A percentile compares a stretch with the other conserved stretches of the same genome.
Evolutionary conservation across 2,888 invertebrate species (phyloP).

Genomic region (Nowickia ferox): DNA sequence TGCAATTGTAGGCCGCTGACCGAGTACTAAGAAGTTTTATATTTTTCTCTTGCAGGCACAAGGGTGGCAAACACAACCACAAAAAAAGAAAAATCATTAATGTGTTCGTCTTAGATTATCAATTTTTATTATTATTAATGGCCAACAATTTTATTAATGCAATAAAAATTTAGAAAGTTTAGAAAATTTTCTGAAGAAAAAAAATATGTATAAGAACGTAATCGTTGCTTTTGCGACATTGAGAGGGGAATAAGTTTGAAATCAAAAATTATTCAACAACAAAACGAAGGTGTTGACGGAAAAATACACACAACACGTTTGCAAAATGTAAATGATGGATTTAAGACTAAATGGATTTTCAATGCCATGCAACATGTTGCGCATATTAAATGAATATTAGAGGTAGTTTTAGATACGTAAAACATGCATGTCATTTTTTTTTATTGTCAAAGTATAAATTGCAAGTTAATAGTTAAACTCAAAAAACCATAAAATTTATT

Average conservation of each 20-base stretch:
- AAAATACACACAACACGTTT: constrained; percentile 20
- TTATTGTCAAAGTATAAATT: not conserved
- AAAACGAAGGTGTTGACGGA: constrained; percentile 38
- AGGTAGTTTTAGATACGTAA: not conserved
- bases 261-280: not conserved
- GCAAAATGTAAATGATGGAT: constrained; percentile 46
- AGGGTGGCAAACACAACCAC: not conserved
- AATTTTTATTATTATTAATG: constrained; percentile 82
- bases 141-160: constrained; percentile 80
- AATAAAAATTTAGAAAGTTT: constrained; percentile 70
- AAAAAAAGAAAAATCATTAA: constrained; percentile 76
- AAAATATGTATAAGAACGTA: not conserved
- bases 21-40: too few relatives aligned
- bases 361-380: constrained; percentile 48
- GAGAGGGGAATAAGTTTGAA: not conserved
- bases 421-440: not conserved
- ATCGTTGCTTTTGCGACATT: not conserved
- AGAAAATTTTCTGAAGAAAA: constrained; percentile 7
- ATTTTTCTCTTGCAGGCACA: too few relatives aligned
- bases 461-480: not conserved
- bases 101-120: constrained; percentile 81
- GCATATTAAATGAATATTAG: constrained; percentile 49
- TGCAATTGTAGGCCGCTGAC: too few relatives aligned
- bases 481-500: not conserved
- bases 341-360: constrained; percentile 54